A percentile compares a stretch with the other conserved stretches of the same genome.
Conservation (phyloP, 2,888 invertebrate species). For the Pediacus dermestoides region DNA sequence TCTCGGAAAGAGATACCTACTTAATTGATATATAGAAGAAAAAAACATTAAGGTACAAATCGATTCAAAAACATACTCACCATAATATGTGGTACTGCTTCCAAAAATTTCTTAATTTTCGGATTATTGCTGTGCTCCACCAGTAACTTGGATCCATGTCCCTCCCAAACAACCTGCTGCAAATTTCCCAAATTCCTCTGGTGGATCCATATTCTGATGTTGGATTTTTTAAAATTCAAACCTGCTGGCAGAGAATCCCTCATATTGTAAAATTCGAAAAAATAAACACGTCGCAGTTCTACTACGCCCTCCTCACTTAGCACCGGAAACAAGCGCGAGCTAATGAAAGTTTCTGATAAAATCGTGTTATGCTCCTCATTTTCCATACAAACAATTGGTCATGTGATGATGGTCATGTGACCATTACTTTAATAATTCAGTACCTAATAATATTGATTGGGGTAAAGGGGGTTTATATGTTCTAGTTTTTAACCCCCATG, state of each 20-base stretch:
- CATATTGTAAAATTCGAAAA: no score
- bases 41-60: no score
- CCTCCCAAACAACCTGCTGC: slow-evolving; percentile 86
- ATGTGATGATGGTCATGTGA: slow-evolving; percentile 36
- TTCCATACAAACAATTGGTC: slow-evolving; percentile 8
- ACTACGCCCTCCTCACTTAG: no score
- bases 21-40: no score
- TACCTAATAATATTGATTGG: slow-evolving; percentile 38
- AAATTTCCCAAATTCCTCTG: slow-evolving; percentile 83
- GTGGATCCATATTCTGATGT: slow-evolving; percentile 94
- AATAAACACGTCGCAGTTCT: no score
- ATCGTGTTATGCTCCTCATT: no score
- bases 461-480: slow-evolving; percentile 10
- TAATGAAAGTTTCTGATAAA: no score
- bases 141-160: slow-evolving; percentile 78
- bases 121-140: slow-evolving; percentile 82
- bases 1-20: no score
- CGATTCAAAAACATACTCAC: slow-evolving; percentile 54
- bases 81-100: slow-evolving; percentile 93
- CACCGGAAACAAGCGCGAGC: no score
- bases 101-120: slow-evolving; percentile 78
- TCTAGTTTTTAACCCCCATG: slow-evolving; percentile 1
- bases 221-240: slow-evolving; percentile 62
- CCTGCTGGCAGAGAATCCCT: slow-evolving; percentile 51
- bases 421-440: slow-evolving; percentile 45